Base-by-base conservation (phyloP, 1,140 invertebrate species). In the Pteromalus puparum region DNA sequence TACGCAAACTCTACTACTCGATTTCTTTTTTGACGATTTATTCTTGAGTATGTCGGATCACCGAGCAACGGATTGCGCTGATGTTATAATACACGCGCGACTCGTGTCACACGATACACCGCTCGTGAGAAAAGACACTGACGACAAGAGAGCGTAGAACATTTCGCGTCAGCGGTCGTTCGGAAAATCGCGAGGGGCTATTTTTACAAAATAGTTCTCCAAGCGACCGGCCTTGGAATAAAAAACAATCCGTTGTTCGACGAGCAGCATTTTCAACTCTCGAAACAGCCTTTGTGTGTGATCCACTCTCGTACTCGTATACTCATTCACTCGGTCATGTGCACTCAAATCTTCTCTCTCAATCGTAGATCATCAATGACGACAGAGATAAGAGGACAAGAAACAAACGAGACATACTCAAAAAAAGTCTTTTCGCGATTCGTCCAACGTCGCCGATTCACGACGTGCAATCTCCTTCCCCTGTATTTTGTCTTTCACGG, bases 401-500 rank as follows among this genome's bases (percentile, higher is more conserved):
- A n/a, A 30, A 12, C 30, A 15, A 72, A 30, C 10, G 26, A 72
- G 18, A n/a, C 26, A 72, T 30, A 72, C 26, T 15, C 26, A 72
- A 12, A 72, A 28, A 72, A 72, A 72, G 68, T 72, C 68, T 72
- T 72, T 72, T 21, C 24, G 68, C 68, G 5, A 72, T 21, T 72
- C 21, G 53, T 61, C 18, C 18, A 61, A 61, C 68, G 26, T 30
- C 68, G 21, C 26, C 26, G 30, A 72, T 72, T 72, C 30, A 12
- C 53, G 21, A 4, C 68, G 68, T 34, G 26, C 68, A 72, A 72
- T 28, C 30, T 61, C 30, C 0, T 9, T 12, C 68, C 26, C 26
- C 24, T n/a, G 38, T 42, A 42, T 42, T n/a, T n/a, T n/a, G n/a
- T n/a, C n/a, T n/a, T n/a, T n/a, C n/a, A 12, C 9, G 67, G 7